A percentile compares a stretch with the other conserved stretches of the same genome.
Conservation (phyloP, 2,797 vertebrate genomes). For the Lophotriccus pileatus region DNA sequence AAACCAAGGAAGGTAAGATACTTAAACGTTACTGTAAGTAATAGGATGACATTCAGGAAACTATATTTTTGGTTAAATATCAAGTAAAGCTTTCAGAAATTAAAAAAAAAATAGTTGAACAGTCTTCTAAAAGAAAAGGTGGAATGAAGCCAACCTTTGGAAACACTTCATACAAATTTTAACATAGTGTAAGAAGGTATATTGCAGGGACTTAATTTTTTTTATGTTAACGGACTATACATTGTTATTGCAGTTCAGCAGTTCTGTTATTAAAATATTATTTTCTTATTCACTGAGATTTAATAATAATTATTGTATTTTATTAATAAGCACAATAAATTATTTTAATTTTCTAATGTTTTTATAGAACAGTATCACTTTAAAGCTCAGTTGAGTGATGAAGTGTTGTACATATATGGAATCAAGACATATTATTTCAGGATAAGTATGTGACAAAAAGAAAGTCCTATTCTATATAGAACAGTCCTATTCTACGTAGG, state of each 20-base stretch:
- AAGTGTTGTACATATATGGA: neutral
- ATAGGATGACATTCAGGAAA: neutral
- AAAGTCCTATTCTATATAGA: neutral
- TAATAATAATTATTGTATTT: neutral
- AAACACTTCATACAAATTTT: neutral
- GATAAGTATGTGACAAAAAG: neutral
- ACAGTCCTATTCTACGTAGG: neutral
- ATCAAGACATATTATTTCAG: neutral
- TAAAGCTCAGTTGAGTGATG: neutral
- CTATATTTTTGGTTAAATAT: neutral
- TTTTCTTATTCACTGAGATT: neutral
- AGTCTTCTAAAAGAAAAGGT: neutral
- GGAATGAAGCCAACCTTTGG: neutral
- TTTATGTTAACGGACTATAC: neutral
- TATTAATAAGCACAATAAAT: neutral
- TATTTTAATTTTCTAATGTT: neutral
- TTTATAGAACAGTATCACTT: neutral
- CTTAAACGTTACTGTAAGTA: neutral
- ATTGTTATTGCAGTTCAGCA: neutral
- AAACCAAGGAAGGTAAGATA: neutral
- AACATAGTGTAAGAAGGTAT: neutral
- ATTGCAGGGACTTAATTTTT: neutral
- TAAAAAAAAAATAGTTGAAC: neutral
- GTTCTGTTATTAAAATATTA: neutral
- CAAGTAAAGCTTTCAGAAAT: conserved; percentile 9